Base-by-base conservation (phyloP, 1,140 invertebrate genomes). In the Chironomus tepperi region DNA sequence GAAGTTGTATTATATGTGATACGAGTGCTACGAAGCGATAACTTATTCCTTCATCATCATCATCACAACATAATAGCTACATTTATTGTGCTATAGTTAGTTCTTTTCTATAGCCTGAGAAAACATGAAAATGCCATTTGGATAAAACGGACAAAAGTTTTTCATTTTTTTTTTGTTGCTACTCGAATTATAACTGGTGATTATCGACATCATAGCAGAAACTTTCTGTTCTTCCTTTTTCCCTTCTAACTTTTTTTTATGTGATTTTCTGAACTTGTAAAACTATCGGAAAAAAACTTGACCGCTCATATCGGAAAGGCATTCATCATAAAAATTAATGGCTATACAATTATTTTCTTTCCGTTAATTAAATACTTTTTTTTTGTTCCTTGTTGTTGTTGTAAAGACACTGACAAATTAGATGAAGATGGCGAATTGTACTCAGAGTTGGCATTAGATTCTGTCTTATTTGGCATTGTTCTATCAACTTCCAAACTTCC, bases 81-180 rank as follows among this genome's bases (percentile, higher is more conserved):
- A 34, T 34, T 34, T 34, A 34, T 34, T 34, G 24, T 34, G 24
- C 24, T 34, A 34, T 34, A 34, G 24, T 34, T 34, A 34, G 24
- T 34, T 34, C 24, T 34, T 34, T 34, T 34, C 24, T 34, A 34
- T 34, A 34, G 47, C 10, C 12, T 57, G 47, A 57, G 47, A 57
- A 57, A 57, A 57, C 47, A 57, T 57, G 47, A 57, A 57, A 57
- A 57, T 57, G 47, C 47, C 47, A 57, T 57, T 57, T 57, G 47
- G 47, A 57, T 57, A 57, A n/a, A 57, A 57, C 5, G 8, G 24
- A 5, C 1, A 9, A 57, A 57, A 57, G 15, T 8, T 57, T 57
- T 57, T 57, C 47, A n/a, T n/a, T 57, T n/a, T 57, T 57, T n/a
- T 57, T n/a, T 57, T 57, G 12, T 57, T 15, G 47, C 24, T 34